Evolutionary conservation across 2,888 invertebrate genomes (phyloP), one percentile per base, ranked within the genome.

Genomic region (Crematogaster levior): DNA sequence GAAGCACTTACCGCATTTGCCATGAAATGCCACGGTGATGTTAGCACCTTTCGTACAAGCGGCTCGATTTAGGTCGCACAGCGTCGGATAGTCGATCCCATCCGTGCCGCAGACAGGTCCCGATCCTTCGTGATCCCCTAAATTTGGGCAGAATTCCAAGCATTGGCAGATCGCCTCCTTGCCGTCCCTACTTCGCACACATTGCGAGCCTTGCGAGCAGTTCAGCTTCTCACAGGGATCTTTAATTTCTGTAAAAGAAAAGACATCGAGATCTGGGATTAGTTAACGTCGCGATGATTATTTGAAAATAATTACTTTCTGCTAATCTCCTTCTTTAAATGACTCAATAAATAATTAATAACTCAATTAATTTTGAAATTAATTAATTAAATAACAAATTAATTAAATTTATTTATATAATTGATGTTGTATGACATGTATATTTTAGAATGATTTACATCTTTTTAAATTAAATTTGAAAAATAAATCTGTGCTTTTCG

Each of bases 61-160:
- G 68, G 97, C 96, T 87, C 96, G 96, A 91, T 97, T 96, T 95
- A 98, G 96, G 93, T 98, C 97, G 95, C 98, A 99, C 90, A 97
- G 97, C 93, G 97, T 98, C 82, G 96, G 96, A 94, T 99, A 98
- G 93, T 98, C 98, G 85, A 96, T 95, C 10, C 97, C 98, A 95
- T 98, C 98, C 92, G 96, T 95, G 94, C 98, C 97, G 94, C 98
- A 98, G 65, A 98, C 96, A 0, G 97, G 97, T 77, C 96, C 95
- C 60, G 97, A 97, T 83, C 97, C 97, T 88, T 97, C 96, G 95
- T 97, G 97, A 95, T 98, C 98, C 6, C 98, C 98, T 95, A 97
- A 97, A 93, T 96, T 97, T 79, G 97, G 97, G 93, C 98, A 98
- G 85, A 96, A 96, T 81, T 96, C 96, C 60, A 97, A 96, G 93